A percentile compares a stretch with the other conserved stretches of the same genome.
Conservation (phyloP, 2,797 vertebrate genomes). For the Tapera naevia region DNA sequence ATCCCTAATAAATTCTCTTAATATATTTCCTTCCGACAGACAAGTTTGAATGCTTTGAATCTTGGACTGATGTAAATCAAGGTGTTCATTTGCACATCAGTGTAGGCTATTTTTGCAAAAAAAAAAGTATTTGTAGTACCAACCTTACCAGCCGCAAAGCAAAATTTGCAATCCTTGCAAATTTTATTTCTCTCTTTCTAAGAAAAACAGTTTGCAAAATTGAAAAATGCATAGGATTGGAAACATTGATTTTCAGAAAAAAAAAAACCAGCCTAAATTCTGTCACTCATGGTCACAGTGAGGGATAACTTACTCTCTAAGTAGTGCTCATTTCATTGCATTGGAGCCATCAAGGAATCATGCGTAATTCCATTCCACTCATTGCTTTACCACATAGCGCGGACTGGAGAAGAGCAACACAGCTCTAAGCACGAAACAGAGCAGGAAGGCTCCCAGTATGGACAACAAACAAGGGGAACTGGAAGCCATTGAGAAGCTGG, state of each 20-base stretch:
- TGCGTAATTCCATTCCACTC: not conserved
- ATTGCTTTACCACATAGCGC: fast-evolving
- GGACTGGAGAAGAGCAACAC: not conserved
- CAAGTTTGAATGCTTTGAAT: not conserved
- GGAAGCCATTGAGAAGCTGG: no score
- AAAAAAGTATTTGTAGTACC: not conserved
- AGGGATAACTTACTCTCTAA: not conserved
- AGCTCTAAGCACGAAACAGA: not conserved
- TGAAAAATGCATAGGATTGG: not conserved
- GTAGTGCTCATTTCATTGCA: not conserved
- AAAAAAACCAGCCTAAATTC: not conserved
- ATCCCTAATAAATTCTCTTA: not conserved
- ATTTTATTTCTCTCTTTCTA: not conserved
- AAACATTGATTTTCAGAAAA: not conserved
- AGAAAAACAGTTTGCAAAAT: not conserved
- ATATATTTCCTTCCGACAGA: not conserved
- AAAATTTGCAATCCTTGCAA: not conserved
- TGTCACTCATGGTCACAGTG: not conserved
- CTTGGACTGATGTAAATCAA: not conserved
- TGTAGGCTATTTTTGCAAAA: not conserved
- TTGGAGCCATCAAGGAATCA: not conserved
- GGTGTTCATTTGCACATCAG: not conserved
- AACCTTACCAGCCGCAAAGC: not conserved
- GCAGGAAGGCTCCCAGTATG: not conserved
- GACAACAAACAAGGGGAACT: no score